Evolutionary conservation across 2,888 invertebrate species (phyloP).

Genomic region (Eueremaeus valkanovi): DNA sequence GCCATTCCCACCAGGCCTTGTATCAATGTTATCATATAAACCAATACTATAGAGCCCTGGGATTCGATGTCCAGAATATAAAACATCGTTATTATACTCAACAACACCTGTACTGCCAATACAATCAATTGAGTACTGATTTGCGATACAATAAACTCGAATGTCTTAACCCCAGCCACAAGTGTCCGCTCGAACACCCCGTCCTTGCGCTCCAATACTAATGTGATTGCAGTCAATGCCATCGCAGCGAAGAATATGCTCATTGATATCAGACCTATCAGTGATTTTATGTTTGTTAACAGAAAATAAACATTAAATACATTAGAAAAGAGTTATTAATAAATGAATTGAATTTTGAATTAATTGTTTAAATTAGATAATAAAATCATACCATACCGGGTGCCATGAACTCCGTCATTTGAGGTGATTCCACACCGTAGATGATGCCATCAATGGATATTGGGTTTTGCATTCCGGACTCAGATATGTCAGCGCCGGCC

Average conservation of each 20-base stretch:
- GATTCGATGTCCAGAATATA: conserved; percentile 78
- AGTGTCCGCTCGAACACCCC: conserved; percentile 85
- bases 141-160: conserved; percentile 87
- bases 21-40: conserved; percentile 75
- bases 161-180: conserved; percentile 87
- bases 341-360: neutral
- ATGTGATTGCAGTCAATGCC: conserved; percentile 84
- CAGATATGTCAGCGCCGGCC: conserved; percentile 1
- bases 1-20: conserved; percentile 95
- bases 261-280: conserved; percentile 35
- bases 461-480: conserved; percentile 19
- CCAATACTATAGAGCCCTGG: conserved; percentile 79
- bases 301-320: too few relatives aligned
- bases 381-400: conserved; percentile 81
- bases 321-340: too few relatives aligned
- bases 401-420: conserved; percentile 91
- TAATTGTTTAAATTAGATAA: neutral
- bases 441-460: conserved; percentile 30
- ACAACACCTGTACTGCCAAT: conserved; percentile 81
- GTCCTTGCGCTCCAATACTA: conserved; percentile 84
- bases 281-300: too few relatives aligned
- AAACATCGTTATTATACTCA: conserved; percentile 76
- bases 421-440: conserved; percentile 54
- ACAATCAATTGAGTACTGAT: conserved; percentile 91
- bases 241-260: conserved; percentile 95